Percentiles rank a stretch among this genome's conserved stretches.
phyloP scores from a whole-genome alignment of 2,888 invertebrate species.

The Leptothorax acervorum region DNA sequence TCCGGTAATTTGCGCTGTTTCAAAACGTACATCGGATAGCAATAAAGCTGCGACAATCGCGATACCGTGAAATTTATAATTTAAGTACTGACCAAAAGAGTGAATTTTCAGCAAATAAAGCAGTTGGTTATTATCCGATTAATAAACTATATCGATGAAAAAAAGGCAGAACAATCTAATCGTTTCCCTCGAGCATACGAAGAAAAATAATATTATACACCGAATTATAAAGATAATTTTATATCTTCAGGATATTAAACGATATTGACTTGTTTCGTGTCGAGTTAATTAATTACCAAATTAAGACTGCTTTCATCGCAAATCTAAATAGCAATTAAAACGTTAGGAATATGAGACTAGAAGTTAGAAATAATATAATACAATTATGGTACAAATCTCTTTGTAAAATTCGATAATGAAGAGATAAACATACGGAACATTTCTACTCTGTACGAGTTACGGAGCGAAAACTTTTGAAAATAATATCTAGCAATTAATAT shows the following conservation, averaged over 20 bases:
- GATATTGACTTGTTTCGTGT: not conserved
- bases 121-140: not conserved
- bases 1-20: slow-evolving; percentile 21
- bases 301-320: not conserved
- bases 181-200: not conserved
- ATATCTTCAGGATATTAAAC: not conserved
- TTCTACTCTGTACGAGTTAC: not conserved
- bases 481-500: slow-evolving; percentile 1
- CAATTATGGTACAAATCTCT: not conserved
- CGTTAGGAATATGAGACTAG: not conserved
- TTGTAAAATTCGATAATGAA: not conserved
- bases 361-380: not conserved
- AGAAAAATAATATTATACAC: not conserved
- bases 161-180: not conserved
- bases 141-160: not conserved
- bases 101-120: not conserved
- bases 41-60: not conserved
- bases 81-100: not conserved
- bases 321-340: slow-evolving; percentile 1
- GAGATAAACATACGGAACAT: not conserved
- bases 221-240: not conserved
- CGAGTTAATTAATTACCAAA: slow-evolving; percentile 8
- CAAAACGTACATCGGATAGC: not conserved
- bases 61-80: not conserved
- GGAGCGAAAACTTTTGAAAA: not conserved